Conservation (phyloP, 2,113 vertebrate genomes). For the Macrotis lagotis region DNA sequence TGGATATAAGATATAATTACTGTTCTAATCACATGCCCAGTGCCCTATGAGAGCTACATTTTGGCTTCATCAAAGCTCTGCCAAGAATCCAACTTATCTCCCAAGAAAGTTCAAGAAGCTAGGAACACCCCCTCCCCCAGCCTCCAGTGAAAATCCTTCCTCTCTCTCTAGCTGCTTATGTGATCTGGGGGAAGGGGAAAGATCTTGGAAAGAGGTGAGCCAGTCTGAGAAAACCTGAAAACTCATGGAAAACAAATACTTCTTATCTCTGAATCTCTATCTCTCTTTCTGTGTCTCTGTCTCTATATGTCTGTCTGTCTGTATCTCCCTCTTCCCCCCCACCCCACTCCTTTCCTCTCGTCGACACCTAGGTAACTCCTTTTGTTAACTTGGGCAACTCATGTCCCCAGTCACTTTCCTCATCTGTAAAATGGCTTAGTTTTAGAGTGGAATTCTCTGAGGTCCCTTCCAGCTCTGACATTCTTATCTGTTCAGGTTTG, state of each 20-base stretch:
- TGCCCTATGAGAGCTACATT: neutral
- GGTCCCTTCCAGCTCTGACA: neutral
- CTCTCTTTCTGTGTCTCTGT: too few species aligned
- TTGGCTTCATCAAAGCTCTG: neutral
- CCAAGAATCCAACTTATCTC: neutral
- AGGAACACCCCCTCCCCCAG: neutral
- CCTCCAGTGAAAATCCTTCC: neutral
- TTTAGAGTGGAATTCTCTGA: neutral
- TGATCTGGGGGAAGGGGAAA: neutral
- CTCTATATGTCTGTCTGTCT: too few species aligned
- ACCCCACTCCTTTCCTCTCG: neutral
- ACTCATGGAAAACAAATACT: too few species aligned
- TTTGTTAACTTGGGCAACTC: neutral
- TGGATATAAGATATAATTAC: neutral
- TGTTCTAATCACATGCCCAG: neutral
- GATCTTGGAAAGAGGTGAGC: neutral
- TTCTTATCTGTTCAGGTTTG: neutral
- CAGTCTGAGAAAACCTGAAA: too few species aligned
- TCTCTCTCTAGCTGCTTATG: neutral
- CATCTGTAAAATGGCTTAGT: neutral
- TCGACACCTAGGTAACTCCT: neutral
- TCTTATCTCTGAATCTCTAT: neutral
- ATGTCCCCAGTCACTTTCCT: neutral
- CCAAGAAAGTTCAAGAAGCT: neutral
- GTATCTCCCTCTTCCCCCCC: too few species aligned